Conservation (phyloP, 1,140 invertebrate genomes). For the Drosophila neocordata region DNA sequence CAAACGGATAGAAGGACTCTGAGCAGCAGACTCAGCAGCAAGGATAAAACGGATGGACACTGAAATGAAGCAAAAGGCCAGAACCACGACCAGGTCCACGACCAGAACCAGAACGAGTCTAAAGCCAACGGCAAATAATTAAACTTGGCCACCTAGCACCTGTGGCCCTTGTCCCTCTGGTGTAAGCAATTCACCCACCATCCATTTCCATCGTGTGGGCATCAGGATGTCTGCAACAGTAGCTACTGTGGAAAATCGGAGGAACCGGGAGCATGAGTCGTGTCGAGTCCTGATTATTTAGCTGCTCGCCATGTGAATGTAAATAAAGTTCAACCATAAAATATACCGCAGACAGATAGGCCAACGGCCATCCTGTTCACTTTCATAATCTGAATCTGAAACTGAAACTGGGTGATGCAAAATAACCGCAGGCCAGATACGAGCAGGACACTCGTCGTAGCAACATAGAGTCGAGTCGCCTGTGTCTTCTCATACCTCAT, state of each 20-base stretch:
- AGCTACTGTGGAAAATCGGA: constrained; percentile 3
- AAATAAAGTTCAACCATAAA: constrained; percentile 75
- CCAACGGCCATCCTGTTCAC: constrained; percentile 22
- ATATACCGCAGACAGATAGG: constrained; percentile 65
- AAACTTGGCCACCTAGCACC: constrained; percentile 70
- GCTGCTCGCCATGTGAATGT: constrained; percentile 64
- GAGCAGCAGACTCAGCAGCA: constrained; percentile 4
- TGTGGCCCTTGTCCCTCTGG: constrained; percentile 58
- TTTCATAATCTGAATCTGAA: constrained; percentile 58
- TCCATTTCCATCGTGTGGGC: not conserved
- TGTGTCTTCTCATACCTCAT: not conserved
- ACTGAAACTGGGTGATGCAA: constrained; percentile 42
- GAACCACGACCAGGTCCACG: constrained; percentile 18
- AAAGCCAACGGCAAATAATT: constrained; percentile 71
- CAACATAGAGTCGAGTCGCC: not conserved
- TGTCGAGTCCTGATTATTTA: constrained; percentile 38
- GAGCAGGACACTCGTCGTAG: not conserved
- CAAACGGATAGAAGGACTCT: not conserved
- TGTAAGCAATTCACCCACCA: not conserved
- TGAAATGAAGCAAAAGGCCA: constrained; percentile 21
- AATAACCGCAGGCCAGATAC: constrained; percentile 31
- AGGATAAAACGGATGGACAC: constrained; percentile 16
- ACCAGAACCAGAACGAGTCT: constrained; percentile 28
- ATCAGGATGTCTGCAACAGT: constrained; percentile 54
- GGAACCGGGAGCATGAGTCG: not conserved